Evolutionary conservation across 2,797 vertebrate genomes (phyloP).

Genomic region (Argya squamiceps): DNA sequence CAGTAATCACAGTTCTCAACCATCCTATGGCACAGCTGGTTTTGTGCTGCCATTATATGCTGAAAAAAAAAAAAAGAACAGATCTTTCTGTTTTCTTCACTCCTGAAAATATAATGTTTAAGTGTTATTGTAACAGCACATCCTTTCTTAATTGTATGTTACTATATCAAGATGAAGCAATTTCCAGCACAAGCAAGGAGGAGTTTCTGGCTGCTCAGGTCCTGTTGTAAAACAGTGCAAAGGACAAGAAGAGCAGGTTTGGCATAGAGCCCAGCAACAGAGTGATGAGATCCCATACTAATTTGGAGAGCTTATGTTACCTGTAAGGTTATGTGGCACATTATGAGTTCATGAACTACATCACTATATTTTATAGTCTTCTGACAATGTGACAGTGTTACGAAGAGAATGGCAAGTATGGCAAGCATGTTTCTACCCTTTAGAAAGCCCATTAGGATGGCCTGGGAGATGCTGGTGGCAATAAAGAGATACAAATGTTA

Average conservation of each 20-base stretch:
- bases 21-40: not conserved
- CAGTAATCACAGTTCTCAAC: not conserved
- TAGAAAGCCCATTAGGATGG: not conserved
- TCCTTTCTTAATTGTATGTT: not conserved
- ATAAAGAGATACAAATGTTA: not conserved
- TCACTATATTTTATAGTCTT: not conserved
- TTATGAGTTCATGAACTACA: not conserved
- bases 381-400: not conserved
- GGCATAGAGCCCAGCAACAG: not conserved
- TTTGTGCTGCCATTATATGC: not conserved
- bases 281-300: not conserved
- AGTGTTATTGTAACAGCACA: not conserved
- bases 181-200: not conserved
- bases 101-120: not conserved
- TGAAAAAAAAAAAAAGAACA: not conserved
- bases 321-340: not conserved
- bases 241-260: not conserved
- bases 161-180: not conserved
- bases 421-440: not conserved
- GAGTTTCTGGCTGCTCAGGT: not conserved
- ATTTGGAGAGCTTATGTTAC: slow-evolving; percentile 17
- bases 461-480: not conserved
- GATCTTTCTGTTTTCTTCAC: not conserved
- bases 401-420: not conserved
- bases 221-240: not conserved